Percentiles rank a stretch among this genome's conserved stretches.
Conservation (phyloP, 2,797 vertebrate species). For the Cynopterus sphinx region DNA sequence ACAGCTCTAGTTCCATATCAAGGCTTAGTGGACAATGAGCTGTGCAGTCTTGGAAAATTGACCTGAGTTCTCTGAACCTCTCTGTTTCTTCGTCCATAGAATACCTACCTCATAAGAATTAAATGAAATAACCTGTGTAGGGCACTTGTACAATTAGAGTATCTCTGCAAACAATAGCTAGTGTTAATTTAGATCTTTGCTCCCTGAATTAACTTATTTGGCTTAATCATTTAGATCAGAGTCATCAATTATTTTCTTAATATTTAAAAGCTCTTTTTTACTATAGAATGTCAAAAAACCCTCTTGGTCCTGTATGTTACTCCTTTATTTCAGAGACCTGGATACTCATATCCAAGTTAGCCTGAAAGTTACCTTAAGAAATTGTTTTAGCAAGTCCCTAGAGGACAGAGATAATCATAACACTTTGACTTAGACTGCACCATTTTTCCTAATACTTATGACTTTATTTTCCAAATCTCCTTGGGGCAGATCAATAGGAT, state of each 20-base stretch:
- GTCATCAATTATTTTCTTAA: background rate
- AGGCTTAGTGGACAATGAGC: background rate
- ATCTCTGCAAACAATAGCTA: constrained; percentile 6
- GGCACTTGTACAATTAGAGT: background rate
- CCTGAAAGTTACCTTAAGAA: constrained; percentile 38
- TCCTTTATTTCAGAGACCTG: background rate
- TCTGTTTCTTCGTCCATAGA: background rate
- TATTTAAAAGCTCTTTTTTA: background rate
- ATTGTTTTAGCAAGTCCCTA: constrained; percentile 16
- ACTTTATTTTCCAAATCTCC: constrained; percentile 18
- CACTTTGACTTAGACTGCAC: background rate
- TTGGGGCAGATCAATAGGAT: background rate
- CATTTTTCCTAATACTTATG: background rate
- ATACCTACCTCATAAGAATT: background rate
- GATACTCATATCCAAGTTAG: constrained; percentile 12
- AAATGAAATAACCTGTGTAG: background rate
- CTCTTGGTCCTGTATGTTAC: background rate
- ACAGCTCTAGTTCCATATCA: background rate
- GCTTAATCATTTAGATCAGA: constrained; percentile 31
- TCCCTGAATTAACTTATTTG: constrained; percentile 46
- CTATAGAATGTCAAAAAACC: background rate
- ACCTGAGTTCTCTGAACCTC: background rate
- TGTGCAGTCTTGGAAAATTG: background rate
- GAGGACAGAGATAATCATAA: background rate
- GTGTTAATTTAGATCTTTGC: constrained; percentile 10